Conservation (phyloP, 1,140 invertebrate genomes). For the Acromyrmex heyeri region DNA sequence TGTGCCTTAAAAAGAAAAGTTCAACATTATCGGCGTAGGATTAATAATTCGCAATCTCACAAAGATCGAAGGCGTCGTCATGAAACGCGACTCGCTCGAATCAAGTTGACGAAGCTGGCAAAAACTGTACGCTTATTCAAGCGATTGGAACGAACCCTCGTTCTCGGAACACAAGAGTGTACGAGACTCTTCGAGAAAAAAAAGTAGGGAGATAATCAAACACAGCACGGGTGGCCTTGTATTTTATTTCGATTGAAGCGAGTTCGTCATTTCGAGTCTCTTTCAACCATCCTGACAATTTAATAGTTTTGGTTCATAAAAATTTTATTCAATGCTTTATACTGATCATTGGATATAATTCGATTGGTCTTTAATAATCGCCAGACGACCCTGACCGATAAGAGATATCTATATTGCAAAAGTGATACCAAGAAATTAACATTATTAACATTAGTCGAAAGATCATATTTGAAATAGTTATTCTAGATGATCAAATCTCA, state of each 20-base stretch:
- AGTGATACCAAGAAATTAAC: too few species aligned
- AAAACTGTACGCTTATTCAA: neutral
- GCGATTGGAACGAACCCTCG: neutral
- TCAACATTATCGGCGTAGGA: too few species aligned
- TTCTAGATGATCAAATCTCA: too few species aligned
- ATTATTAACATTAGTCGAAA: too few species aligned
- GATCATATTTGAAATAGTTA: too few species aligned
- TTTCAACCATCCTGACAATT: neutral
- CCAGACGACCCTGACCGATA: neutral
- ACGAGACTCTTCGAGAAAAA: neutral
- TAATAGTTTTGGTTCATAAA: neutral
- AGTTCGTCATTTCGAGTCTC: neutral
- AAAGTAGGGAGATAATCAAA: neutral
- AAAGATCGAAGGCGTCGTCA: neutral
- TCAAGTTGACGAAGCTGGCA: neutral
- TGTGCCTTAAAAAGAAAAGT: too few species aligned
- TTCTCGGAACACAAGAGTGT: conserved; percentile 17
- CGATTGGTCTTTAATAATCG: neutral
- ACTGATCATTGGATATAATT: neutral
- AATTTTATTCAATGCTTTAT: neutral
- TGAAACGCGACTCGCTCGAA: neutral
- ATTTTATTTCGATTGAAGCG: conserved; percentile 20
- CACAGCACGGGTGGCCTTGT: neutral
- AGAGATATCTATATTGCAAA: too few species aligned
- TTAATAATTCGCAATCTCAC: neutral